phyloP scores from a whole-genome alignment of 2,888 invertebrate genomes.

The Mimachlamys varia region DNA sequence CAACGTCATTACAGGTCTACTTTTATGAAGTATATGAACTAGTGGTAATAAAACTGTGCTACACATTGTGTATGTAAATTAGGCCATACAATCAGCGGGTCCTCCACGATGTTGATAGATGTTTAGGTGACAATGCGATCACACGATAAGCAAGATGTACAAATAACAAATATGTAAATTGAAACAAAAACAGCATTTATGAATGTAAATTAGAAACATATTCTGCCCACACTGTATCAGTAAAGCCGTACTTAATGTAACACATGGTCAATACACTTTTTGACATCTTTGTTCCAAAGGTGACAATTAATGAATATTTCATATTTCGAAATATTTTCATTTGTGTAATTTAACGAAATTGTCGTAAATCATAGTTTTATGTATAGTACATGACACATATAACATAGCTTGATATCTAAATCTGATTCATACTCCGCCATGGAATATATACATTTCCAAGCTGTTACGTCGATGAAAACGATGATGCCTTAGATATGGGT shows the following conservation, averaged over 20 bases:
- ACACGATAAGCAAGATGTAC: not conserved
- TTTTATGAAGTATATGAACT: not conserved
- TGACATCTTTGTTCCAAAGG: constrained; percentile 17
- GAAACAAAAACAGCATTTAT: not conserved
- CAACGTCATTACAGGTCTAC: not conserved
- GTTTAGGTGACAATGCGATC: not conserved
- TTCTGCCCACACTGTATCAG: not conserved
- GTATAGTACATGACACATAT: not conserved
- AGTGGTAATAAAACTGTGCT: not conserved
- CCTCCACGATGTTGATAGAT: not conserved
- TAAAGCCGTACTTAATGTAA: not conserved
- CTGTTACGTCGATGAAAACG: not conserved
- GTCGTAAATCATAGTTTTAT: constrained; percentile 18
- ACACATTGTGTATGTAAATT: not conserved
- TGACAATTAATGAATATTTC: constrained; percentile 18
- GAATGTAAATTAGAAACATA: not conserved
- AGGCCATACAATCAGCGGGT: not conserved
- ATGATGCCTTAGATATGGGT: not conserved
- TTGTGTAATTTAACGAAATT: not conserved
- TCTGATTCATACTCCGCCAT: not conserved
- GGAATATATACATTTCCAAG: not conserved
- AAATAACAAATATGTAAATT: constrained; percentile 22
- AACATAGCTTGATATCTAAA: not conserved
- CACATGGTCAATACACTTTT: not conserved
- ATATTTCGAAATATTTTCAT: constrained; percentile 14